A percentile compares a stretch with the other conserved stretches of the same genome.
phyloP scores from a whole-genome alignment of 2,888 invertebrate species.

The Drosophila helvetica region DNA sequence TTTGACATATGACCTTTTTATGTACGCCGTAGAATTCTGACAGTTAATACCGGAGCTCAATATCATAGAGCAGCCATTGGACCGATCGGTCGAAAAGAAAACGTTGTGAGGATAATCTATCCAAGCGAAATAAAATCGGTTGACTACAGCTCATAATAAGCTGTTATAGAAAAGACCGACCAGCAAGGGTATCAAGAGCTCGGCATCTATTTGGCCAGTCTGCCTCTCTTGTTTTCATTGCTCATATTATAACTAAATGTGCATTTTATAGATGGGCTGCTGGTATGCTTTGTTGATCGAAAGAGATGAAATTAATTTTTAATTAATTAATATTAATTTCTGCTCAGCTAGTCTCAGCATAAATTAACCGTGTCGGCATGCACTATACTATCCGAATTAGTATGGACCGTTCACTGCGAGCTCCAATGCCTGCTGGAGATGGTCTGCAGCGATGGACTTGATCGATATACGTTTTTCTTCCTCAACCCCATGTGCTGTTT shows the following conservation, averaged over 20 bases:
- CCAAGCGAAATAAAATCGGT: too few relatives aligned
- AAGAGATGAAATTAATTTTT: slow-evolving; percentile 51
- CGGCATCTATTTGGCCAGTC: too few relatives aligned
- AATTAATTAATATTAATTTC: slow-evolving; percentile 60
- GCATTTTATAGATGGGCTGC: slow-evolving; percentile 31
- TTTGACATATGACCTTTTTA: too few relatives aligned
- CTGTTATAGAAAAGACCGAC: too few relatives aligned
- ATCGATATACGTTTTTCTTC: slow-evolving; percentile 66
- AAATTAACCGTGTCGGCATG: slow-evolving; percentile 31
- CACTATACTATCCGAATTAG: slow-evolving; percentile 18
- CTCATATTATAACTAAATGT: slow-evolving; percentile 19
- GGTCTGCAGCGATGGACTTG: slow-evolving; percentile 33
- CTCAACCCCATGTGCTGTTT: slow-evolving; percentile 46
- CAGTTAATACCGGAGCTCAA: too few relatives aligned
- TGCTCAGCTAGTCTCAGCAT: slow-evolving; percentile 40
- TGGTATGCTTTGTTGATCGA: slow-evolving; percentile 14
- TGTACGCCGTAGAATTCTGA: too few relatives aligned
- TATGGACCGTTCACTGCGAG: neutral
- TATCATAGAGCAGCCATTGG: too few relatives aligned
- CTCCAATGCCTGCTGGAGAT: neutral
- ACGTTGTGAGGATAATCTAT: too few relatives aligned
- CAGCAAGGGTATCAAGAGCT: too few relatives aligned
- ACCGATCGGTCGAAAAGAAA: too few relatives aligned
- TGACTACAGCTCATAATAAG: too few relatives aligned
- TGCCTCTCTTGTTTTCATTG: too few relatives aligned